Evolutionary conservation across 2,797 vertebrate genomes (phyloP), one percentile per base, ranked within the genome.

Genomic region (Tachyglossus aculeatus): DNA sequence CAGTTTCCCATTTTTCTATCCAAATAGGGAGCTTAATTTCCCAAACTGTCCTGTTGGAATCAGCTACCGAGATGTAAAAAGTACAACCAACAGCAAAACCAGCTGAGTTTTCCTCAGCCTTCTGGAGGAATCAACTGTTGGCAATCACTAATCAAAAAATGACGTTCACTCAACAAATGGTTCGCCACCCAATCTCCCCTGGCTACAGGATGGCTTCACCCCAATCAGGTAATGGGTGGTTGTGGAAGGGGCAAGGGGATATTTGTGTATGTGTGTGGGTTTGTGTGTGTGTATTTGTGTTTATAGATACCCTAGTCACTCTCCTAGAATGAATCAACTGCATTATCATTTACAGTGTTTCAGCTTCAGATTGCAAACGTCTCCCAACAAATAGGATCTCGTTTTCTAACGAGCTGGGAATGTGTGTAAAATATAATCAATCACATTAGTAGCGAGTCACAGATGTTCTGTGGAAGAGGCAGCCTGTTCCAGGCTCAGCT

Each of bases 361-460:
- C 80, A 48, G 38, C 64, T 57, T 78, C 55, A 70, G 76, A 81
- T 63, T 76, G 80, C 85, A 85, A 85, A 85, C 78, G 82, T 63
- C 68, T 60, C 81, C 74, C 78, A 80, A 83, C 80, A 83, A 83
- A 83, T 53, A 76, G 78, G 66, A 74, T 68, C 78, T 69, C 69
- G 82, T 78, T 85, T 81, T 74, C 76, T 71, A 71, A 78, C 56
- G 74, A 80, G 80, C 80, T 34, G 45, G 66, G 50, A 68, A 76
- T 55, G 78, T 80, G 80, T 81, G 74, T 76, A 69, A 83, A 83
- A 81, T 78, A 78, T 73, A 81, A 57, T 73, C 78, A 51, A 75
- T 76, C 76, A 63, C 52, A 61, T 73, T 32, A 71, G 65, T 45
- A 58, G 73, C 45, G 78, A 69, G 76, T 68, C 80, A 57, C 82